These are phyloP conservation scores for Popillia japonica DNA, from an alignment of 1,140 invertebrate species.

Conservation along the genomic window DNA sequence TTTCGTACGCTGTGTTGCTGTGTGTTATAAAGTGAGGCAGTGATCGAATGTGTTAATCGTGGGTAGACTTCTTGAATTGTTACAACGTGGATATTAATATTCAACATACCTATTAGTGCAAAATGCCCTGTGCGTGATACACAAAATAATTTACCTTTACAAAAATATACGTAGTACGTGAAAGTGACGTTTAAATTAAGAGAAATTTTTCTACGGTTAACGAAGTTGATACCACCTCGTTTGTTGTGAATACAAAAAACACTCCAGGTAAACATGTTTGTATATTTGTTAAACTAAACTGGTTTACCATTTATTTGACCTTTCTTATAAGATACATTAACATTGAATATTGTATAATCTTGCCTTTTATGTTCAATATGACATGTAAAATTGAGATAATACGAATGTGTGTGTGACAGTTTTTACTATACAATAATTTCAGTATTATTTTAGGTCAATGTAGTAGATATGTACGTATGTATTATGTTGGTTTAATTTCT, in stretches of 20 bases:
- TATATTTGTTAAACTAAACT: constrained; percentile 28
- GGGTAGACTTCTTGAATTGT: not conserved
- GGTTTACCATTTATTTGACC: constrained; percentile 26
- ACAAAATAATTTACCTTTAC: not conserved
- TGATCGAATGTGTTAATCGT: not conserved
- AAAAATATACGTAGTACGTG: constrained; percentile 11
- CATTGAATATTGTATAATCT: constrained; percentile 31
- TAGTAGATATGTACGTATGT: too few species aligned
- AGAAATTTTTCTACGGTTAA: constrained; percentile 28
- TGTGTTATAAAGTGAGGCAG: not conserved
- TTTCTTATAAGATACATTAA: constrained; percentile 26
- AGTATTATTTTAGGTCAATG: constrained; percentile 11
- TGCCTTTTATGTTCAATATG: not conserved
- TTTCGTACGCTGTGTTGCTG: not conserved
- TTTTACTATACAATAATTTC: not conserved
- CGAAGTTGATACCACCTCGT: not conserved
- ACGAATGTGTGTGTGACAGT: not conserved
- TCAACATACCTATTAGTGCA: not conserved
- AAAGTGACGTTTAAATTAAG: constrained; percentile 22
- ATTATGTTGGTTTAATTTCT: too few species aligned
- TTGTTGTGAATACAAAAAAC: constrained; percentile 7
- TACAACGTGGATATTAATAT: not conserved
- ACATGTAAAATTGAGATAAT: not conserved
- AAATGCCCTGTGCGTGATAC: not conserved
- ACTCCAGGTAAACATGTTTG: constrained; percentile 28